Evolutionary conservation across 2,888 invertebrate genomes (phyloP), one percentile per base, ranked within the genome.

Genomic region (Sinelater perroti): DNA sequence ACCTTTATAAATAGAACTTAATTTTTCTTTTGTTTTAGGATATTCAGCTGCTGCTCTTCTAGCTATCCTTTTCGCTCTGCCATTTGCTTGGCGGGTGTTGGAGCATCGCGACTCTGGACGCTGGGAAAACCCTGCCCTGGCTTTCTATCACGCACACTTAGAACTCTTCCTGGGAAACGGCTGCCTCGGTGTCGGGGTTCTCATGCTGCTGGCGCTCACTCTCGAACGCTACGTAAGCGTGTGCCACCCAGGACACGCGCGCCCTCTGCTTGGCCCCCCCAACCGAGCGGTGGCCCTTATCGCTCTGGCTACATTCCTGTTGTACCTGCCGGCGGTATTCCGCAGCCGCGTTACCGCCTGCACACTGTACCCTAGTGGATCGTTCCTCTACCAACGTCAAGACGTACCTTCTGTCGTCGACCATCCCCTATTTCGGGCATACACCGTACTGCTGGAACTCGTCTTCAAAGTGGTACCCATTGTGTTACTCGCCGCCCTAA

Each of bases 11-110:
- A 24, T 24, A 24, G 8, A 28, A 35, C 3, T 2, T 36, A 20
- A 16, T 2, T 11, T 13, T 20, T 17, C 5, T 36, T 65, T 62
- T 60, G 36, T 80, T 81, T 4, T 81, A 84, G 89, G 89, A 47
- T 86, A 91, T 72, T 90, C 91, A n/a, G 84, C 87, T 2, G 90
- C 90, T 8, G 90, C 91, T 26, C 81, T 91, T 47, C 79, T 89
- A 70, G 87, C 88, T 10, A 88, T 89, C 65, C 72, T 87, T 26
- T 87, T 88, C 68, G 87, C 87, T 62, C 83, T 89, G 54, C 85
- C 88, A 31, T 87, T 89, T 73, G 82, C 87, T 35, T 82, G 87
- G 71, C 80, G 88, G 38, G 86, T 88, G 63, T 78, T 87, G 42
- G 81, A 86, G 46, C 86, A 87, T 74, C 82, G 84, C 62, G 87